A percentile compares a stretch with the other conserved stretches of the same genome.
Evolutionary conservation across 2,113 vertebrate genomes (phyloP).

Genomic region (Pachycephala philippinensis): DNA sequence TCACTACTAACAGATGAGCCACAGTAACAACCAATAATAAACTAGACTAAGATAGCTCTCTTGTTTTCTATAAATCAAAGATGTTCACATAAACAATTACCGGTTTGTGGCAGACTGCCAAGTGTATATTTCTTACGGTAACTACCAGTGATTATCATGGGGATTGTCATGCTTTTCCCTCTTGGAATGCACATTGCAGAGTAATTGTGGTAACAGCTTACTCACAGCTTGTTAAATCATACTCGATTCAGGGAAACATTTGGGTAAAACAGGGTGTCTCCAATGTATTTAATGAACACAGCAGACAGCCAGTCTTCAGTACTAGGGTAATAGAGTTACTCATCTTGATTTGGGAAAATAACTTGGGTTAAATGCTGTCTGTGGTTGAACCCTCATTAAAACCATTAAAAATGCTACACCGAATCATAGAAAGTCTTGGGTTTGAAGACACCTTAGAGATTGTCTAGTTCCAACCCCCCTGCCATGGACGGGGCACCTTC

Average conservation of each 20-base stretch:
- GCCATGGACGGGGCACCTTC: background rate
- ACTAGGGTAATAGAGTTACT: background rate
- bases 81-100: conserved; percentile 40
- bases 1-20: background rate
- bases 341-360: background rate
- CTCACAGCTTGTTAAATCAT: conserved; percentile 25
- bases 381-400: background rate
- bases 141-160: conserved; percentile 15
- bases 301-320: background rate
- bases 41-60: background rate
- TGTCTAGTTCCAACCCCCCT: background rate
- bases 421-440: background rate
- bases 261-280: background rate
- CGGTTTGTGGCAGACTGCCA: conserved; percentile 40
- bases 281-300: background rate
- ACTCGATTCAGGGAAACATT: background rate
- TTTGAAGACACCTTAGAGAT: background rate
- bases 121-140: conserved; percentile 19
- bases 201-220: conserved; percentile 40
- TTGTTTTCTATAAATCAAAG: conserved; percentile 32
- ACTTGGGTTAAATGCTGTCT: background rate
- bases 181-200: conserved; percentile 16
- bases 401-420: background rate
- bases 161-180: conserved; percentile 33
- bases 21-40: background rate